Conservation (phyloP, 2,888 invertebrate species). For the Patella depressa region DNA sequence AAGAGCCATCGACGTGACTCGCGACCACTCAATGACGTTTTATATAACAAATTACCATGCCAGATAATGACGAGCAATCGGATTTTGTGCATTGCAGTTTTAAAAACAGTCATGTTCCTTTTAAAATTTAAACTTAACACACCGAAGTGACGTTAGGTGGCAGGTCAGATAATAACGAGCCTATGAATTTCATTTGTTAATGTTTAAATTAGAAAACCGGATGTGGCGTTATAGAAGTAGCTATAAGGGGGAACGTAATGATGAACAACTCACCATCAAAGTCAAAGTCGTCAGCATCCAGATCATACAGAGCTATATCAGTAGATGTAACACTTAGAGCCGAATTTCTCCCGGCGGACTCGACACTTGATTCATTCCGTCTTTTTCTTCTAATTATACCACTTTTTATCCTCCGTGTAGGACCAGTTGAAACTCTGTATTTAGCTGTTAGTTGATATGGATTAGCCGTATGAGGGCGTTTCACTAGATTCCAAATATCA, state of each 20-base stretch:
- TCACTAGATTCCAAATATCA: constrained; percentile 51
- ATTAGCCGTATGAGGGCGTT: constrained; percentile 48
- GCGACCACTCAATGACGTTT: too few species aligned
- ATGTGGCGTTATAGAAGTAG: neutral
- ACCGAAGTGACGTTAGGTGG: neutral
- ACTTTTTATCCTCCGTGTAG: constrained; percentile 36
- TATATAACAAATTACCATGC: too few species aligned
- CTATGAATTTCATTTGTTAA: neutral
- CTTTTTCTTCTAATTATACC: constrained; percentile 35
- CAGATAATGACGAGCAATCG: too few species aligned
- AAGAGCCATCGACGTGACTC: too few species aligned
- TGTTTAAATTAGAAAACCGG: neutral
- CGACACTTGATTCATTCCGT: constrained; percentile 26
- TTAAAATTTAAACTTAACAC: neutral
- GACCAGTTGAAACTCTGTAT: constrained; percentile 43
- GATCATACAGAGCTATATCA: constrained; percentile 40
- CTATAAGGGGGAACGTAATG: neutral
- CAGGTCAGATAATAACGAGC: neutral
- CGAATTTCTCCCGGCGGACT: constrained; percentile 41
- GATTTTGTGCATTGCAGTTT: too few species aligned
- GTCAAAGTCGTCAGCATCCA: constrained; percentile 48
- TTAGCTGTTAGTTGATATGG: constrained; percentile 52
- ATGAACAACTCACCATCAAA: constrained; percentile 44
- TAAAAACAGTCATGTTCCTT: too few species aligned
- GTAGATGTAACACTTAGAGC: constrained; percentile 39